Base-by-base conservation (phyloP, 2,113 vertebrate species). In the Zosterops borbonicus region DNA sequence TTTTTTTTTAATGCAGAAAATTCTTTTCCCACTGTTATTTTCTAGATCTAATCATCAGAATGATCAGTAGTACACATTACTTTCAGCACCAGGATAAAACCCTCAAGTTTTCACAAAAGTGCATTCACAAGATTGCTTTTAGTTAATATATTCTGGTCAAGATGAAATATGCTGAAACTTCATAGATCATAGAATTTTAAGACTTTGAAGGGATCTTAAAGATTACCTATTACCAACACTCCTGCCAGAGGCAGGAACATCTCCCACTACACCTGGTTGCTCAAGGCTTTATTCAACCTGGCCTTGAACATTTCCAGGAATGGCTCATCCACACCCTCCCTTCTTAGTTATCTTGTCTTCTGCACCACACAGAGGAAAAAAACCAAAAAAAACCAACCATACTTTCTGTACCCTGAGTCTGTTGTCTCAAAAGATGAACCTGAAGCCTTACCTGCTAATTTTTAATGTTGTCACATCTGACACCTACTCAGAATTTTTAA, bases 1-100 rank as follows among this genome's bases (percentile, higher is more conserved):
- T 63, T 6, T 4, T 11, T 29, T 14, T 39, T 41, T 5, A 53
- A 52, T 17, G 20, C 3, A 64, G 3, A 49, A 71, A 60, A 24
- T 24, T 76, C 0, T 77, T 77, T 81, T 9, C 14, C 2, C 1
- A 4, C 3, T 59, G 0, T 25, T 69, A 47, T 41, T 70, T 81
- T 79, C 19, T 86, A 55, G 4, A 22, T 18, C 20, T 82, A 59
- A 53, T 67, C 0, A 33, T 24, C n/a, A 7, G 19, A 68, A 33
- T 28, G 2, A 52, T 33, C 16, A 16, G 2, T 50, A 42, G 3
- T 47, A 55, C 24, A 31, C 3, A 39, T 67, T 78, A 33, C 2
- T 70, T 20, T 59, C 27, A n/a, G 20, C 15, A 59, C 7, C 31
- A 6, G 4, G 21, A 60, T 52, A 50, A 16, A 67, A n/a, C 1